These are phyloP conservation scores for Lycophotia porphyrea DNA, from an alignment of 2,888 invertebrate genomes.

Conservation along the genomic window DNA sequence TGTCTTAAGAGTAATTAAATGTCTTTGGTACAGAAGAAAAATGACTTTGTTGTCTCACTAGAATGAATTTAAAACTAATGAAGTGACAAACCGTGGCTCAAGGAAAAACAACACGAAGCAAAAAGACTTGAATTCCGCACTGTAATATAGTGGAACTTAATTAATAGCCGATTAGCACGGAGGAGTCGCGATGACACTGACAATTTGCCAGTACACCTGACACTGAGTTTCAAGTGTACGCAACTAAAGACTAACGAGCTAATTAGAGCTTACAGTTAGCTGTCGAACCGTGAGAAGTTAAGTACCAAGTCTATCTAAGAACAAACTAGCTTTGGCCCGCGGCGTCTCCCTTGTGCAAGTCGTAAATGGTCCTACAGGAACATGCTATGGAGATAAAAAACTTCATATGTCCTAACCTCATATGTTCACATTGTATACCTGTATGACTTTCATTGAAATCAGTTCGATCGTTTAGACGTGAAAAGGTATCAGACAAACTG, in stretches of 20 bases:
- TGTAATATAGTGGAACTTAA: slow-evolving; percentile 42
- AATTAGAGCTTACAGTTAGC: slow-evolving; percentile 62
- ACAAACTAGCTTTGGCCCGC: not conserved
- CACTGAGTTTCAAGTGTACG: slow-evolving; percentile 58
- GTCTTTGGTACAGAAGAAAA: not conserved
- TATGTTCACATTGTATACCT: too few species aligned
- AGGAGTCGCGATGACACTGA: slow-evolving; percentile 39
- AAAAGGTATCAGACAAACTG: not conserved
- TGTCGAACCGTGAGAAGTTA: slow-evolving; percentile 68
- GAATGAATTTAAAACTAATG: slow-evolving; percentile 36
- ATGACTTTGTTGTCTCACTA: slow-evolving; percentile 16
- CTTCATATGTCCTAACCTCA: not conserved
- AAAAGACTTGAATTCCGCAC: slow-evolving; percentile 32
- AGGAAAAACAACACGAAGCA: slow-evolving; percentile 28
- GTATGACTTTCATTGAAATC: not conserved
- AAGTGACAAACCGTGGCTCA: slow-evolving; percentile 33
- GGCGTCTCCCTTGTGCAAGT: fast-evolving
- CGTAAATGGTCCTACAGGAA: not conserved
- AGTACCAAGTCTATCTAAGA: slow-evolving; percentile 39
- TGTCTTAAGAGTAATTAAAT: not conserved
- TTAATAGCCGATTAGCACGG: slow-evolving; percentile 52
- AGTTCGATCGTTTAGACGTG: not conserved
- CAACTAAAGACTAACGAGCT: slow-evolving; percentile 64
- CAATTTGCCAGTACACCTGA: slow-evolving; percentile 59
- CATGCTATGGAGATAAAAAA: not conserved